A percentile compares a stretch with the other conserved stretches of the same genome.
These are phyloP conservation scores for Ptychobarbus kaznakovi DNA, from an alignment of 2,797 vertebrate genomes.

Conservation along the genomic window DNA sequence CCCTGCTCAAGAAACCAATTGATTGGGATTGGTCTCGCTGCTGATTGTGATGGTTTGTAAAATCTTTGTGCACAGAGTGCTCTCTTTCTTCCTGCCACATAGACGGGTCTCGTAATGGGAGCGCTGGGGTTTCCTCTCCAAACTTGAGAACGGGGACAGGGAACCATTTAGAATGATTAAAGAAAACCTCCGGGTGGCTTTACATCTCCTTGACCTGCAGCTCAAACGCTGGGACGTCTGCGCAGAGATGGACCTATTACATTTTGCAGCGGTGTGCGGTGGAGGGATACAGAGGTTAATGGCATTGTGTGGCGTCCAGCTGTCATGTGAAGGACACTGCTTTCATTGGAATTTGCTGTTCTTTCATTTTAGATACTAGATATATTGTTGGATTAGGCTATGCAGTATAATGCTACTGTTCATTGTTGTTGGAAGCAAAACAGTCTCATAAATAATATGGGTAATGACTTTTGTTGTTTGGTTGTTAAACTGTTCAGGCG, in stretches of 20 bases:
- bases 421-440: neutral
- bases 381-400: neutral
- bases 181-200: slow-evolving; percentile 5
- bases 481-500: neutral
- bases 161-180: slow-evolving; percentile 17
- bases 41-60: slow-evolving; percentile 55
- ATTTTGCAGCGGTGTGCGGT: neutral
- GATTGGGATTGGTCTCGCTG: neutral
- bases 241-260: neutral
- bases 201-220: slow-evolving; percentile 10
- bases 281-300: slow-evolving; percentile 7
- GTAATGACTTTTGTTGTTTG: neutral
- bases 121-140: slow-evolving; percentile 25
- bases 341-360: neutral
- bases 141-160: neutral
- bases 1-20: slow-evolving; percentile 1
- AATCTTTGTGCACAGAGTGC: slow-evolving; percentile 48
- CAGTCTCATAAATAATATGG: neutral
- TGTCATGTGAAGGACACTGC: slow-evolving; percentile 16
- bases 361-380: neutral
- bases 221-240: neutral
- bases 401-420: neutral
- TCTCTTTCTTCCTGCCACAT: slow-evolving; percentile 54
- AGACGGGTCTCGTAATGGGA: slow-evolving; percentile 58
- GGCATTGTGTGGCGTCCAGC: neutral